Evolutionary conservation across 2,888 invertebrate genomes (phyloP).

Genomic region (Mycalesis mineus): DNA sequence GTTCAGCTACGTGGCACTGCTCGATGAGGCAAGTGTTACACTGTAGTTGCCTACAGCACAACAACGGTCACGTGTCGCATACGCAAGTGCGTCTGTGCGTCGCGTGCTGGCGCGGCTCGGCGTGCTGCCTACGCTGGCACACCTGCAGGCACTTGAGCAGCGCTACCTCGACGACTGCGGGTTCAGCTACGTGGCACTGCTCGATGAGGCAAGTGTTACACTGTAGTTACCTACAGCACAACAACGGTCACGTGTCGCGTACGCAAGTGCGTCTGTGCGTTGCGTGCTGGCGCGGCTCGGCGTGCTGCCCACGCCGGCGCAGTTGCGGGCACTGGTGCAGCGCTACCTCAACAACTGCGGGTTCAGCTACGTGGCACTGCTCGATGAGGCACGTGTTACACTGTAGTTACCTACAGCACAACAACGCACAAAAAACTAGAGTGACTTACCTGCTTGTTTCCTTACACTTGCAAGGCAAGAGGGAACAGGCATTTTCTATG

Average conservation of each 20-base stretch:
- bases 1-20: slow-evolving; percentile 84
- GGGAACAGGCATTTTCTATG: too few species aligned
- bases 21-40: slow-evolving; percentile 76
- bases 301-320: too few species aligned
- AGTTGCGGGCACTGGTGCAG: slow-evolving; percentile 79
- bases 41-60: neutral
- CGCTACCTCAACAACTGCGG: slow-evolving; percentile 86
- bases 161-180: slow-evolving; percentile 86
- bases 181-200: slow-evolving; percentile 78
- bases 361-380: slow-evolving; percentile 78
- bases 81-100: too few species aligned
- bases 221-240: neutral
- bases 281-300: slow-evolving; percentile 68
- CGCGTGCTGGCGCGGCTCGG: slow-evolving; percentile 76
- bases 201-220: neutral
- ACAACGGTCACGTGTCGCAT: neutral
- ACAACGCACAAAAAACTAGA: too few species aligned
- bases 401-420: neutral
- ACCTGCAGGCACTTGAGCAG: slow-evolving; percentile 82
- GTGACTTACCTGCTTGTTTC: too few species aligned
- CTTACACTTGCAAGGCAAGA: too few species aligned
- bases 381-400: neutral
- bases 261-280: too few species aligned
- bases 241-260: neutral
- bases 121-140: slow-evolving; percentile 81